Conservation (phyloP, 2,888 invertebrate genomes). For the Andrena bicolor region DNA sequence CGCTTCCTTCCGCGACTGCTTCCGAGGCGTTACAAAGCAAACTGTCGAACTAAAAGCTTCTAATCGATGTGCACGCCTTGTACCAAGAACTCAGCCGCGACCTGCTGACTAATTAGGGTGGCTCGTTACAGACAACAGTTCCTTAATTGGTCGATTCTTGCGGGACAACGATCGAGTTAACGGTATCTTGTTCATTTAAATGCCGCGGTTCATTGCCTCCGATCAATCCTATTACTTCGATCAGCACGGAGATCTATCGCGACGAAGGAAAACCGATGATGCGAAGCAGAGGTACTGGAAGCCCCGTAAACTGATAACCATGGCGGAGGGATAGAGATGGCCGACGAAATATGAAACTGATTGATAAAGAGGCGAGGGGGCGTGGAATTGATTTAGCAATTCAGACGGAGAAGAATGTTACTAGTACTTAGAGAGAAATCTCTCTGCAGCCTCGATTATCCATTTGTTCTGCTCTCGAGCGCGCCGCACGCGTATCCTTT, state of each 20-base stretch:
- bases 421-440: constrained; percentile 8
- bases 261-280: neutral
- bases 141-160: constrained; percentile 63
- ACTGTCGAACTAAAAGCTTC: constrained; percentile 18
- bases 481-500: constrained; percentile 32
- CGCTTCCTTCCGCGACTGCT: neutral
- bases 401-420: neutral
- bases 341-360: neutral
- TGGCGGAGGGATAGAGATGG: neutral
- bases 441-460: constrained; percentile 62
- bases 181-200: constrained; percentile 42
- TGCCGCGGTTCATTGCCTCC: constrained; percentile 24
- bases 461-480: constrained; percentile 48
- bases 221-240: constrained; percentile 5
- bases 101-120: constrained; percentile 55
- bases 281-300: neutral
- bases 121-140: constrained; percentile 54
- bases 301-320: neutral
- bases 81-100: constrained; percentile 18
- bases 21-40: neutral
- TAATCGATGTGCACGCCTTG: constrained; percentile 26
- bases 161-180: constrained; percentile 53
- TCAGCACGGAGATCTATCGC: neutral
- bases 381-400: neutral
- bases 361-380: neutral